Evolutionary conservation across 2,888 invertebrate species (phyloP), one percentile per base, ranked within the genome.

Genomic region (Carcina quercana): DNA sequence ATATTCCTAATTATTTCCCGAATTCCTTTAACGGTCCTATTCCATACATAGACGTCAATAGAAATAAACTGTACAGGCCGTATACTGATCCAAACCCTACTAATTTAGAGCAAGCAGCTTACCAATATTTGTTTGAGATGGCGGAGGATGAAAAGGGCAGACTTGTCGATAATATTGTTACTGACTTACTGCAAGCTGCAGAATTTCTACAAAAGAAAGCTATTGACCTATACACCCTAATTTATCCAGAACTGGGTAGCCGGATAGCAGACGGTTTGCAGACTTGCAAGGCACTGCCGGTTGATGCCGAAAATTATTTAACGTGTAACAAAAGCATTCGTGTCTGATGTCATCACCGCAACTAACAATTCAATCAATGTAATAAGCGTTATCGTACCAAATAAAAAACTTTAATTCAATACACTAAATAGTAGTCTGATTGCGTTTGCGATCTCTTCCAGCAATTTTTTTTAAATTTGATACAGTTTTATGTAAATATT

Each of bases 1-100:
- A 90, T 12, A 91, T 92, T 1, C 96, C 96, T 2, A 96, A 95
- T 68, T 97, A 96, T 63, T 94, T 87, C 73, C 96, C 96, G 0
- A 97, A 96, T 78, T 94, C 94, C 45, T 97, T 95, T 68, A 78
- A 85, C 42, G 96, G 96, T 0, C 94, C 95, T 0, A 80, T 86
- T 37, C 85, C 85, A 26, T 86, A 86, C 45, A 75, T 86, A 4
- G 71, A 86, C 2, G 32, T 35, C 7, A 6, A 26, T 6, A 32
- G 19, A 21, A 15, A 30, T 5, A 21, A 4, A n/a, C n/a, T 29
- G 5, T 13, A n/a, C 4, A 13, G 15, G 14, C 19, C 7, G 4
- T 28, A 20, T 13, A 21, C 21, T 14, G 29, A 29, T 21, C 29
- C 29, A 15, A 15, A 11, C 8, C 12, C 24, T 3, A 30, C 22